Conservation (phyloP, 2,797 vertebrate species). For the Sebastes elongatus region DNA sequence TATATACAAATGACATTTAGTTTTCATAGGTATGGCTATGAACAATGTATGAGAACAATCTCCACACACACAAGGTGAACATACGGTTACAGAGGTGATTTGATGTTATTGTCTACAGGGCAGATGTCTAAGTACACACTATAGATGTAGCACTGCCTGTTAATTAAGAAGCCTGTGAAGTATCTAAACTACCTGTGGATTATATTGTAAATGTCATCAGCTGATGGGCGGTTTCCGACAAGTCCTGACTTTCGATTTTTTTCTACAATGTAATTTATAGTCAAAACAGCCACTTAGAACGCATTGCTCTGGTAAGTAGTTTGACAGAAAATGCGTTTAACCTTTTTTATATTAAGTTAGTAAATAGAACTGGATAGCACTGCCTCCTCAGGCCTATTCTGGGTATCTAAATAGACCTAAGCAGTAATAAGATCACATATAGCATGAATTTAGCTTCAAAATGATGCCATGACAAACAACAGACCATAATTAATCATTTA, state of each 20-base stretch:
- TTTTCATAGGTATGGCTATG: no score
- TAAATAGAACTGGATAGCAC: neutral
- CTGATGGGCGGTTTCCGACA: neutral
- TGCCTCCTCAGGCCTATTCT: neutral
- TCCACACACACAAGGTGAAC: neutral
- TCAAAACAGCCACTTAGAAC: neutral
- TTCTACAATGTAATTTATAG: neutral
- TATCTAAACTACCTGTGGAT: conserved; percentile 17
- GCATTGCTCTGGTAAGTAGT: neutral
- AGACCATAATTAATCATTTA: neutral
- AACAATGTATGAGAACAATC: no score
- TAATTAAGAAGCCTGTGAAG: conserved; percentile 20
- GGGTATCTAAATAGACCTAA: neutral
- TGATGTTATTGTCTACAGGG: conserved; percentile 24
- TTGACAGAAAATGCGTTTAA: neutral
- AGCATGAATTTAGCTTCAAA: neutral
- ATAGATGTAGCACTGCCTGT: neutral
- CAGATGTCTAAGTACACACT: conserved; percentile 23
- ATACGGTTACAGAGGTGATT: conserved; percentile 1
- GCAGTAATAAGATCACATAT: neutral
- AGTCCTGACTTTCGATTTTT: neutral
- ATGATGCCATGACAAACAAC: neutral
- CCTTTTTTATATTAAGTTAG: neutral
- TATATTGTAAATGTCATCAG: neutral
- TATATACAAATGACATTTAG: no score